Conservation (phyloP, 64 coral and sea anemone genomes). For the Platygyra sinensis region DNA sequence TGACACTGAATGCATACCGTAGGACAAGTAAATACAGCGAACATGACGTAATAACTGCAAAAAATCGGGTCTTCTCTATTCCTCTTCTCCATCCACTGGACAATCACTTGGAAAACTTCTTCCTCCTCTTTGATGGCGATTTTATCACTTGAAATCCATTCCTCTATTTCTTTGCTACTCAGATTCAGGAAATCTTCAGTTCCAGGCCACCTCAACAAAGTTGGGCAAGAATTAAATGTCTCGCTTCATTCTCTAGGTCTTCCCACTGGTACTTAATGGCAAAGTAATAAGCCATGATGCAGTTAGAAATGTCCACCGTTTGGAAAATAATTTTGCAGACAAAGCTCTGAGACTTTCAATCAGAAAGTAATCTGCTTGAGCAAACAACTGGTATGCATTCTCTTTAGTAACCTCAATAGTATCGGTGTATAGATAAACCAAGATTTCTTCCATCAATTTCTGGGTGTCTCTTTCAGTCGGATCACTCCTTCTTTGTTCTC, state of each 20-base stretch:
- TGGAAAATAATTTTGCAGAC: constrained; percentile 49
- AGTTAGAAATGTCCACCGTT: constrained; percentile 41
- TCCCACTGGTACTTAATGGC: constrained; percentile 29
- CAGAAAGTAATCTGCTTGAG: constrained; percentile 52
- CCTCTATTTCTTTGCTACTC: constrained; percentile 34
- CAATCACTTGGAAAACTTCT: constrained; percentile 56
- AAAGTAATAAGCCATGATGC: constrained; percentile 37
- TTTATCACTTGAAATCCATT: constrained; percentile 60
- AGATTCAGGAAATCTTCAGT: constrained; percentile 36
- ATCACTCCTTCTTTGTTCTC: constrained; percentile 22
- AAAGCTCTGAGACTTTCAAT: constrained; percentile 48
- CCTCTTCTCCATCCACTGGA: constrained; percentile 48
- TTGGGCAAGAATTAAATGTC: constrained; percentile 49
- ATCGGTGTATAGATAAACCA: constrained; percentile 50
- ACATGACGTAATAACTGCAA: constrained; percentile 31
- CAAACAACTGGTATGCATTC: constrained; percentile 48
- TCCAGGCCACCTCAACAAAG: constrained; percentile 34
- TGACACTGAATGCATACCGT: constrained; percentile 42
- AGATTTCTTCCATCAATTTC: not conserved
- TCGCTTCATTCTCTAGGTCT: constrained; percentile 30
- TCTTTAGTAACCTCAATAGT: constrained; percentile 4
- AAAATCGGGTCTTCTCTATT: constrained; percentile 30
- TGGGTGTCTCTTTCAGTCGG: not conserved
- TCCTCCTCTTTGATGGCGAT: constrained; percentile 48
- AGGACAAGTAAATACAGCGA: constrained; percentile 35